Base-by-base conservation (phyloP, 2,888 invertebrate genomes). In the Mimachlamys varia region DNA sequence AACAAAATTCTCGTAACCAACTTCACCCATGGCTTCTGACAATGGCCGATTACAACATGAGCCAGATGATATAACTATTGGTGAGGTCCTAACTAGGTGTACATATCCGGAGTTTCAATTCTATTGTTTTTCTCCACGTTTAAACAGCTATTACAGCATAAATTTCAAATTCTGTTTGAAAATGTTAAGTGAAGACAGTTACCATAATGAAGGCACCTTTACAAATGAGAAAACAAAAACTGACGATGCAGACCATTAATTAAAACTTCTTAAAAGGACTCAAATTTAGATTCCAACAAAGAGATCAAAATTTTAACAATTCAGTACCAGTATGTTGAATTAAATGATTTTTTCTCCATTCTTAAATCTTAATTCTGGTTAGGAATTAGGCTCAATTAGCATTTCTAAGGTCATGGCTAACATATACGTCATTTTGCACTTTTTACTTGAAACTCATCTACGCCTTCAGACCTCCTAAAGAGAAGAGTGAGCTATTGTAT, bases 11-110 rank as follows among this genome's bases (percentile, higher is more conserved):
- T 76, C 76, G 76, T 76, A 76, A 76, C 76, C 76, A 76, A 27
- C 33, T 76, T 76, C 76, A 76, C 76, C 76, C 76, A 76, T 33
- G 76, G 76, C 76, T 76, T 76, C 76, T 76, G 76, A 76, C 76
- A 76, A 76, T 33, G 27, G 76, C 76, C 76, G 76, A 76, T 76
- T 76, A 76, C 76, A 76, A 76, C 76, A 76, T 7, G 13, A 58
- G 58, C 22, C 58, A 4, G 58, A 58, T 58, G 58, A 58, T 33
- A 27, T 76, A 76, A 76, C 33, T 27, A 76, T 22, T 27, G 12
- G 76, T 10, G 33, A 76, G 27, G 58, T 0, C 7, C 22, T 15
- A 13, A 33, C 33, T 76, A 33, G 33, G 33, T 33, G 76, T 76
- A 76, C 33, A 76, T 76, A 76, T 76, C 76, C 76, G 33, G 76